phyloP scores from a whole-genome alignment of 2,113 vertebrate genomes.

The Chrysochloris asiatica region DNA sequence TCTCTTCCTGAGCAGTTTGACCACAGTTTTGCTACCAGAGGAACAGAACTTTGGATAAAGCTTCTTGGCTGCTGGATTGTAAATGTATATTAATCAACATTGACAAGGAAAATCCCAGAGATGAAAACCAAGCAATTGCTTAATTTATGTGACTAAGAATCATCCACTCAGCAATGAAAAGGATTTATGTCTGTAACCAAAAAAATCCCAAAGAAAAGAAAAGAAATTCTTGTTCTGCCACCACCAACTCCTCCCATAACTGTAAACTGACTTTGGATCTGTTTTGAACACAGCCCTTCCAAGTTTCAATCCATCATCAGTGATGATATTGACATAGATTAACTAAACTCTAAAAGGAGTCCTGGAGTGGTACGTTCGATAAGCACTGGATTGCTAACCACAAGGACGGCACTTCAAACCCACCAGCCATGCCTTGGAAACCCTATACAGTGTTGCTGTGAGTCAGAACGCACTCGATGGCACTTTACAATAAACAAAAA shows the following conservation, averaged over 20 bases:
- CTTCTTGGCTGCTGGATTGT: background rate
- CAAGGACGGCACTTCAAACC: no score
- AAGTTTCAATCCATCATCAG: background rate
- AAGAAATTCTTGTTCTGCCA: background rate
- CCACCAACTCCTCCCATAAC: background rate
- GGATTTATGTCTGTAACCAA: background rate
- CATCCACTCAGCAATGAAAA: background rate
- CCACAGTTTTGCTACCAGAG: background rate
- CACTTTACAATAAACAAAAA: no score
- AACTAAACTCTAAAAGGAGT: no score
- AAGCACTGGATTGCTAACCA: no score
- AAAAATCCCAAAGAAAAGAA: background rate
- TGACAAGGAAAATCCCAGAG: background rate
- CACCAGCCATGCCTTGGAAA: no score
- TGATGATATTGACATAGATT: background rate
- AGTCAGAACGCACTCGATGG: no score
- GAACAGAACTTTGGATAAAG: background rate
- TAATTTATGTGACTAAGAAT: background rate
- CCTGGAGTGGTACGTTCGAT: no score
- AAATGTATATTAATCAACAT: background rate
- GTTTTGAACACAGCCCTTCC: background rate
- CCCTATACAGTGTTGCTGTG: no score
- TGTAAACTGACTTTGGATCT: background rate
- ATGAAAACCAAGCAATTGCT: background rate
- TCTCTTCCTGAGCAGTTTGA: constrained; percentile 37